Evolutionary conservation across 1,140 invertebrate genomes (phyloP), one percentile per base, ranked within the genome.

Genomic region (Drosophila seguyi): DNA sequence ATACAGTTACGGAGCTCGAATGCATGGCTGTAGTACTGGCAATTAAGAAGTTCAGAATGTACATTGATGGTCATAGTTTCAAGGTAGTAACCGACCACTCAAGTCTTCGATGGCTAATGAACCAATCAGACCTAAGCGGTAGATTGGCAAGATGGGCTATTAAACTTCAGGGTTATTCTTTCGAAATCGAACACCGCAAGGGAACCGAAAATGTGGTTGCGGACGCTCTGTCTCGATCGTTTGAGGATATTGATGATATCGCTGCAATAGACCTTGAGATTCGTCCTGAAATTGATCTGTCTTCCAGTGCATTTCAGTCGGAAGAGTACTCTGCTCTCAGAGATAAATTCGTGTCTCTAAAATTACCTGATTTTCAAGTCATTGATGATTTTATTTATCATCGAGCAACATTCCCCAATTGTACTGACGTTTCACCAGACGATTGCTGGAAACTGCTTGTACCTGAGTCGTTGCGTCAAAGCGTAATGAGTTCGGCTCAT

Each of bases 131-230:
- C n/a, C n/a, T n/a, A n/a, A n/a, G n/a, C n/a, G 31, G 84, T 20
- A 63, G 79, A 39, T 60, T 93, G 6, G 81, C 94, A 71, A 34
- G 10, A 11, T 34, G 31, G 31, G 31, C 31, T 34, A 34, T 34
- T 2, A 34, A 34, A 34, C 31, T 34, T 34, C 10, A 90, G 25
- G 25, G 25, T 4, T 25, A 25, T 25, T 25, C 25, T 25, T n/a
- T 25, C 25, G 25, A 25, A 25, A 81, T 25, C 93, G 93, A 41
- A 7, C 39, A 41, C 6, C 39, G 16, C 6, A n/a, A 18, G 0
- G 39, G 7, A 8, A 18, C n/a, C 5, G 31, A 36, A 38, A 31
- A 34, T 14, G 31, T 27, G 27, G 27, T 27, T 27, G 27, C 27
- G 5, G 27, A n/a, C 27, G 27, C 27, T 27, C 27, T 27, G 5